Evolutionary conservation across 2,888 invertebrate genomes (phyloP), one percentile per base, ranked within the genome.

Genomic region (Trichacis sp.): DNA sequence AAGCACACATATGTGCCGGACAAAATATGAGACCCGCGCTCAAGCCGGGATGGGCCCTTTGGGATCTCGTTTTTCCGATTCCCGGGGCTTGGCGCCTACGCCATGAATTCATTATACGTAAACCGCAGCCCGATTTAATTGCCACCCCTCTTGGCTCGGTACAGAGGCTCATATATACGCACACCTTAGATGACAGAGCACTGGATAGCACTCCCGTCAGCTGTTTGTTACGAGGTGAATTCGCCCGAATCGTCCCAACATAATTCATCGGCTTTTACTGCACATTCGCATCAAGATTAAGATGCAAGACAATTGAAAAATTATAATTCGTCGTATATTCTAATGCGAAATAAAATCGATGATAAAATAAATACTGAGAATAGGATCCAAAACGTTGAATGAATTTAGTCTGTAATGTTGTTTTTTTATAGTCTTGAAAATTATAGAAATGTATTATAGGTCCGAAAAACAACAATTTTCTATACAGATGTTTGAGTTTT

Each of bases 71-170:
- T 79, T 79, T 79, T 80, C 77, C 77, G 77, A 80, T 78, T 77
- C 73, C 73, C 74, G 70, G 71, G 71, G 71, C 69, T 72, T 64
- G 76, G 72, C 75, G 76, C 77, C 78, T 77, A 75, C 77, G 73
- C 76, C 70, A 72, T 75, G 69, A 80, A 80, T 81, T 81, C 72
- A 82, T 81, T 79, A 78, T 75, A 75, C 71, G 40, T 45, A 55
- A 62, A 60, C 55, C 63, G 59, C 58, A 70, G 72, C 47, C 46
- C 69, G 74, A 77, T 82, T 82, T 81, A 82, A 82, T 82, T 81
- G 79, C 81, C 71, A 68, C 71, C 50, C 55, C 63, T 56, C 48
- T 51, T 47, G 29, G 45, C 50, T 58, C 24, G 33, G 47, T 45
- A 56, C 52, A 49, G 38, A 36, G 57, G 43, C 58, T 38, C 43